A percentile compares a stretch with the other conserved stretches of the same genome.
Evolutionary conservation across 2,797 vertebrate species (phyloP).

Genomic region (Eulemur mongoz): DNA sequence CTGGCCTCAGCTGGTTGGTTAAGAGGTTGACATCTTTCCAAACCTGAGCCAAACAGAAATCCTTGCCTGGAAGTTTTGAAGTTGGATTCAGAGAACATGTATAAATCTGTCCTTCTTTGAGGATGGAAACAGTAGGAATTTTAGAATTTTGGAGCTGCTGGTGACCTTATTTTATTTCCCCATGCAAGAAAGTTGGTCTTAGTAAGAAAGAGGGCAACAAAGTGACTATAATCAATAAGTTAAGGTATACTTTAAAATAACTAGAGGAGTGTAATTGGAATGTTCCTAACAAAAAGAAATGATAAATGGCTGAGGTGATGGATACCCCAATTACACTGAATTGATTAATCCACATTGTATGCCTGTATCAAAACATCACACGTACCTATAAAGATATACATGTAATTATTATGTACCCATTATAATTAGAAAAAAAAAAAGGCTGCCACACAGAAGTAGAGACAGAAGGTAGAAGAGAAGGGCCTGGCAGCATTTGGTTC

Average conservation of each 20-base stretch:
- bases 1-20: background rate
- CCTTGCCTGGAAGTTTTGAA: background rate
- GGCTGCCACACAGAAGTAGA: background rate
- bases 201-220: background rate
- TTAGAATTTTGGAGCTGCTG: background rate
- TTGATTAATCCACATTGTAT: background rate
- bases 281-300: background rate
- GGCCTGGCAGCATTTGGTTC: background rate
- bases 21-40: background rate
- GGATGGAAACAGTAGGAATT: background rate
- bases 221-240: background rate
- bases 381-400: background rate
- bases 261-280: background rate
- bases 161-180: background rate
- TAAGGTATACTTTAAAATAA: background rate
- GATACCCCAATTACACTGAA: background rate
- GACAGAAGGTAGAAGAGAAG: background rate
- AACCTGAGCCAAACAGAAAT: conserved; percentile 17
- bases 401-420: background rate
- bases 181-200: background rate
- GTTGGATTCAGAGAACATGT: background rate
- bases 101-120: background rate
- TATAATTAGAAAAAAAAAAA: background rate
- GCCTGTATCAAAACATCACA: background rate
- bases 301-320: background rate